Conservation (phyloP, 1,140 invertebrate genomes). For the Oryctes rhinoceros region DNA sequence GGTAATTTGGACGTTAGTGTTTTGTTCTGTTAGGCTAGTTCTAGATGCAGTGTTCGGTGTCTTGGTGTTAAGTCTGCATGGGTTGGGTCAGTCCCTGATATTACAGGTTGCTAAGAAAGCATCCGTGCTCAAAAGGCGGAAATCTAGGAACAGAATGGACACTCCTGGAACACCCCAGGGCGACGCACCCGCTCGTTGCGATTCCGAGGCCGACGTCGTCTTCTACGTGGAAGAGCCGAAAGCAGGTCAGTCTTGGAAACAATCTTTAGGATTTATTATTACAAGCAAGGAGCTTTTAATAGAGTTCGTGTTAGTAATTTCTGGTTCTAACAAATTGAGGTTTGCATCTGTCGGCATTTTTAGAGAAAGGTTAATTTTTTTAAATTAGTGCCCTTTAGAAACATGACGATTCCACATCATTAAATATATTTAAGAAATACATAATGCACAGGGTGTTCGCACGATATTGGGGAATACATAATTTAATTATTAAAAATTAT, state of each 20-base stretch:
- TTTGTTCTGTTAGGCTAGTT: constrained; percentile 45
- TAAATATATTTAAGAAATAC: too few relatives aligned
- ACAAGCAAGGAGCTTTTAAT: too few relatives aligned
- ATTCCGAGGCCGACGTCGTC: constrained; percentile 74
- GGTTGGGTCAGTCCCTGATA: constrained; percentile 71
- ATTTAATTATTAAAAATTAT: too few relatives aligned
- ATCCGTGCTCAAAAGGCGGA: constrained; percentile 74
- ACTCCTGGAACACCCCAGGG: constrained; percentile 55
- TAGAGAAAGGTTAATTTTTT: too few relatives aligned
- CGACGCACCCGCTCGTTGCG: constrained; percentile 59
- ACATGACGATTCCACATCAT: too few relatives aligned
- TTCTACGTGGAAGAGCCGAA: constrained; percentile 76
- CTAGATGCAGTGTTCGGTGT: constrained; percentile 61
- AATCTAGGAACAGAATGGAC: constrained; percentile 76
- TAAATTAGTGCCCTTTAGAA: too few relatives aligned
- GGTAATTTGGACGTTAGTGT: constrained; percentile 40
- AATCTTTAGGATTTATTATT: too few relatives aligned
- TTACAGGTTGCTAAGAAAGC: constrained; percentile 79
- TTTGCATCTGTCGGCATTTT: too few relatives aligned
- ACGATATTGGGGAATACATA: too few relatives aligned
- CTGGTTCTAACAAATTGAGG: too few relatives aligned
- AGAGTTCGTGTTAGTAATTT: too few relatives aligned
- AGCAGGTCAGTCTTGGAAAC: constrained; percentile 61
- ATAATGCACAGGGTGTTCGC: too few relatives aligned
- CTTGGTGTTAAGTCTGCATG: constrained; percentile 61